These are phyloP conservation scores for Patiria miniata DNA, from an alignment of 35 echinoderm and acorn worm species.

Conservation along the genomic window DNA sequence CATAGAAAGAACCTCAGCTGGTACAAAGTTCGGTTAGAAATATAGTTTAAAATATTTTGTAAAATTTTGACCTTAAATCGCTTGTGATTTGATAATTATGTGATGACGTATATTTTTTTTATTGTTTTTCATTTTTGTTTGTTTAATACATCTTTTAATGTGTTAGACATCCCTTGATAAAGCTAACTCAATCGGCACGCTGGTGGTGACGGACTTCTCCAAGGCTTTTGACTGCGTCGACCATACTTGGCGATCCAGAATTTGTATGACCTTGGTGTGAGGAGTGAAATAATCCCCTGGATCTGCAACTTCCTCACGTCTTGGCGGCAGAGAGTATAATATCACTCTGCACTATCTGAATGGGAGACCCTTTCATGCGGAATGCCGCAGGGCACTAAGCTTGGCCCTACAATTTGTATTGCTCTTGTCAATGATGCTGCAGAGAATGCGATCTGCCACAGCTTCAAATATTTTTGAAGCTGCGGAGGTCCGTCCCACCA, in stretches of 20 bases:
- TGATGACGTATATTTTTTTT: too few species aligned
- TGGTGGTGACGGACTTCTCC: slow-evolving; percentile 61
- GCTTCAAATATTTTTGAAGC: neutral
- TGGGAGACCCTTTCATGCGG: slow-evolving; percentile 33
- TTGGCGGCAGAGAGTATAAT: slow-evolving; percentile 36
- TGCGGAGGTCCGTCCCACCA: slow-evolving; percentile 19
- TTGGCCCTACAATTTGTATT: slow-evolving; percentile 45
- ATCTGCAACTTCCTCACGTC: slow-evolving; percentile 41
- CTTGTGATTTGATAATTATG: too few species aligned
- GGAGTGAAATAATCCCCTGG: slow-evolving; percentile 41
- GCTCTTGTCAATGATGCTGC: slow-evolving; percentile 18
- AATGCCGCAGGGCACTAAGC: slow-evolving; percentile 42
- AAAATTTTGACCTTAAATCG: too few species aligned
- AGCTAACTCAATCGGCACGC: slow-evolving; percentile 17
- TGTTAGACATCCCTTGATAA: slow-evolving; percentile 35
- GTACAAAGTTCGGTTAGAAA: too few species aligned
- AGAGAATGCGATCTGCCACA: neutral
- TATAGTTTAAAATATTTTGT: too few species aligned
- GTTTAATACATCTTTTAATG: too few species aligned
- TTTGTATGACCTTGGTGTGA: slow-evolving; percentile 25
- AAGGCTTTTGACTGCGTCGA: slow-evolving; percentile 63
- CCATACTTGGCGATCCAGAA: slow-evolving; percentile 47
- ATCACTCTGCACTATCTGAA: neutral
- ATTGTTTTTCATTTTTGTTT: too few species aligned
- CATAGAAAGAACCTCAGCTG: too few species aligned